Evolutionary conservation across 2,888 invertebrate species (phyloP).

Genomic region (Noctua janthina): DNA sequence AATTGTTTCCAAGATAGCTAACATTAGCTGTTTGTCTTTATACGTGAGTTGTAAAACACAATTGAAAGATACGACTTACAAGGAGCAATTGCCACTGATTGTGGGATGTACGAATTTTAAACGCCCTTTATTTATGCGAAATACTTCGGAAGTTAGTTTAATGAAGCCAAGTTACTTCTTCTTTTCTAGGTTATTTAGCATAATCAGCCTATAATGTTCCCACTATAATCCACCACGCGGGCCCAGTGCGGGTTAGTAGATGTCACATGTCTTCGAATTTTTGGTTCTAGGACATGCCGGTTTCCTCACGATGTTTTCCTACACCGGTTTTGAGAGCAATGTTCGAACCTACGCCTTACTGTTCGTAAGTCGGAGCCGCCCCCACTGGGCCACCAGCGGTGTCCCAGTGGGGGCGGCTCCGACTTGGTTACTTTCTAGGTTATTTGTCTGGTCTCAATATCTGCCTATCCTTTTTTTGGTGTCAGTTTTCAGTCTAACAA

Average conservation of each 20-base stretch:
- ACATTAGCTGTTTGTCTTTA: slow-evolving; percentile 37
- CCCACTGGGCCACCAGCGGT: no score
- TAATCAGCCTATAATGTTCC: no score
- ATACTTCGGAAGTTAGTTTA: not conserved
- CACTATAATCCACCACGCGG: no score
- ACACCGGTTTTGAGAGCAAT: no score
- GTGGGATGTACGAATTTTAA: slow-evolving; percentile 15
- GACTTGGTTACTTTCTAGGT: not conserved
- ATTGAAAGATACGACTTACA: slow-evolving; percentile 31
- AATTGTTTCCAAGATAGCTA: slow-evolving; percentile 38
- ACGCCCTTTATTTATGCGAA: slow-evolving; percentile 2
- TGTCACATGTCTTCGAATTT: no score
- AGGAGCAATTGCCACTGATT: slow-evolving; percentile 33
- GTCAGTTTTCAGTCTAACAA: not conserved
- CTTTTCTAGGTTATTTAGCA: not conserved
- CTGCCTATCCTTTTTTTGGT: not conserved
- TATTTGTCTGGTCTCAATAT: not conserved
- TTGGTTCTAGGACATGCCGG: no score
- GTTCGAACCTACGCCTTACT: no score
- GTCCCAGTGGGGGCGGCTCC: no score
- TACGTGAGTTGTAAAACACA: slow-evolving; percentile 28
- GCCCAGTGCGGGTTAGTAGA: no score
- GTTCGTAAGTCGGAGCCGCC: no score
- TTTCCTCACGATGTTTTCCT: no score
- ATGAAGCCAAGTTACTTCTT: not conserved